Conservation (phyloP, 2,888 invertebrate genomes). For the Calameuta idolon region DNA sequence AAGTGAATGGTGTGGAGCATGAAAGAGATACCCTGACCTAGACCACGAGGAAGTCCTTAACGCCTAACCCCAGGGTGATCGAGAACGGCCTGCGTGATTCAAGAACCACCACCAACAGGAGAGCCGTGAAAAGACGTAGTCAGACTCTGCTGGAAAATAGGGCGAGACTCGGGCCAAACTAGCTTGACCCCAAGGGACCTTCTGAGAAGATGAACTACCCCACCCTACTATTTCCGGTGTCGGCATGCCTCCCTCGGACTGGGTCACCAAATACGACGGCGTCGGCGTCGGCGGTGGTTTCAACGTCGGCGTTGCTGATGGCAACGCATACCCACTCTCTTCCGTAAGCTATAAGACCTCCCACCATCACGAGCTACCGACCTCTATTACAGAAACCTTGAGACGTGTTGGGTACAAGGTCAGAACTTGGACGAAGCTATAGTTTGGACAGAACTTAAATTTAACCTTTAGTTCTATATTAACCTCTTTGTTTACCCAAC, state of each 20-base stretch:
- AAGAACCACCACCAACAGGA: no score
- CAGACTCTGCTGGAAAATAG: not conserved
- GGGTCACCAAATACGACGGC: no score
- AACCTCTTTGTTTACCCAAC: no score
- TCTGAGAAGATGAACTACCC: conserved; percentile 18
- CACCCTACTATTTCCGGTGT: conserved; percentile 14
- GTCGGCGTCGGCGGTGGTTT: no score
- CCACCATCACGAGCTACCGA: not conserved
- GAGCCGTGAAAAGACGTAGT: not conserved
- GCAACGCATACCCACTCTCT: conserved; percentile 15
- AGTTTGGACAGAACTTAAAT: no score
- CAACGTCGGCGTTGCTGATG: not conserved
- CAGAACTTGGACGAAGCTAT: not conserved
- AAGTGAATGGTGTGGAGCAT: no score
- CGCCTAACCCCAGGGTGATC: no score
- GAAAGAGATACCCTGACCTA: conserved; percentile 14
- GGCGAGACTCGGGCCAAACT: not conserved
- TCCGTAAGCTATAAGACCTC: conserved; percentile 6
- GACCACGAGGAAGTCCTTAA: conserved; percentile 12
- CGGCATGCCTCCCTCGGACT: conserved; percentile 2
- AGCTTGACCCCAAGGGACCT: conserved; percentile 17
- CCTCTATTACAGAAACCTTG: conserved; percentile 19
- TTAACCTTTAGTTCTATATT: no score
- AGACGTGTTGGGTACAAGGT: conserved; percentile 25
- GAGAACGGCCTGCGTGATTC: no score